Evolutionary conservation across 2,797 vertebrate species (phyloP), one percentile per base, ranked within the genome.

Genomic region (Crocodylus rhombifer): DNA sequence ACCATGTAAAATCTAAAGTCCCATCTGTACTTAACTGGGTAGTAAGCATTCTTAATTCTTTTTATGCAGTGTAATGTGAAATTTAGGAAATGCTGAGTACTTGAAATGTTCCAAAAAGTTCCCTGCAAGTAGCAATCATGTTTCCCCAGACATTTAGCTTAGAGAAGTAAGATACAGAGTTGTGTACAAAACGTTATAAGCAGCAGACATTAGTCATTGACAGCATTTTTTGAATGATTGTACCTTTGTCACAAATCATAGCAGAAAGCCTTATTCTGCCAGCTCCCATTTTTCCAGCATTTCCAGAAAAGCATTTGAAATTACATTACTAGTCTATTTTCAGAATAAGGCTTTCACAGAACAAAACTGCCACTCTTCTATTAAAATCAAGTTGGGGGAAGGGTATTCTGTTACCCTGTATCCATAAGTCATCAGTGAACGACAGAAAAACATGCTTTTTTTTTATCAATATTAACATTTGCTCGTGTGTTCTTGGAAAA

Each of bases 321-420:
- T 80, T 88, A 14, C n/a, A 58, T 81, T 28, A 93, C 71, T 92
- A 83, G 67, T 55, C 8, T 87, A 1, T 89, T 92, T 88, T 90
- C 77, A 76, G 25, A 85, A 58, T 30, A 80, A 84, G 42, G 5
- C 20, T 56, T 42, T 90, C 76, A 17, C 14, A 80, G 58, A 17
- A 16, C 77, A 73, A 87, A 92, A 81, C 83, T 78, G 28, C 57
- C 36, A 14, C 15, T 28, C 12, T 67, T 91, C 15, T 58, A 1
- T 75, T 91, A 94, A 89, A 92, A 91, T 86, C 4, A 77, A 71
- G 28, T 17, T 67, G 17, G 92, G 67, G 94, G 80, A 88, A 91
- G 14, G 92, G 25, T 61, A 87, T 90, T 1, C 1, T 60, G 10
- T 93, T 85, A 90, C 61, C n/a, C 84, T 91, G 62, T 13, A 86